phyloP scores from a whole-genome alignment of 2,113 vertebrate genomes.

The Pavo muticus region DNA sequence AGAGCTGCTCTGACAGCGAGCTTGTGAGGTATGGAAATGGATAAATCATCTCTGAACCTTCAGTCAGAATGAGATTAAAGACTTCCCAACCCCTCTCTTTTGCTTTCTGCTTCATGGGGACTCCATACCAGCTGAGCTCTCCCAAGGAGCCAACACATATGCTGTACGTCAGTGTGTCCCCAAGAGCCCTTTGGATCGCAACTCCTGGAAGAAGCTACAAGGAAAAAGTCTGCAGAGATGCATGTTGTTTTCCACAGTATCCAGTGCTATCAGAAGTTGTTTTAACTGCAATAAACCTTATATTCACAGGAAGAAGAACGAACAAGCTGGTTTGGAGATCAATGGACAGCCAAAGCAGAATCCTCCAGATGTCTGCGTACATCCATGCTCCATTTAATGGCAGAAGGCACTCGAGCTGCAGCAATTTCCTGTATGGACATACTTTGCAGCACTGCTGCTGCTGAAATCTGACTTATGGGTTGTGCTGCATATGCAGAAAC shows the following conservation, averaged over 20 bases:
- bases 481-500: not conserved
- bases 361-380: not conserved
- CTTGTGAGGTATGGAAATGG: not conserved
- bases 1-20: not conserved
- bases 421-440: not conserved
- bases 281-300: not conserved
- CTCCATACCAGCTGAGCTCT: not conserved
- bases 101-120: not conserved
- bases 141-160: not conserved
- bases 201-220: accelerated
- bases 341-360: not conserved
- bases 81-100: not conserved
- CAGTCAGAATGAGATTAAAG: not conserved
- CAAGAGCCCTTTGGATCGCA: not conserved
- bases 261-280: not conserved
- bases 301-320: not conserved
- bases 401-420: not conserved
- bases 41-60: not conserved
- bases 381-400: not conserved
- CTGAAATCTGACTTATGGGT: not conserved
- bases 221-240: not conserved
- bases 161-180: not conserved
- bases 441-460: accelerated
- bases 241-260: not conserved
- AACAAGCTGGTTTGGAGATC: not conserved